Conservation (phyloP, 2,797 vertebrate species). For the Selene dorsalis region DNA sequence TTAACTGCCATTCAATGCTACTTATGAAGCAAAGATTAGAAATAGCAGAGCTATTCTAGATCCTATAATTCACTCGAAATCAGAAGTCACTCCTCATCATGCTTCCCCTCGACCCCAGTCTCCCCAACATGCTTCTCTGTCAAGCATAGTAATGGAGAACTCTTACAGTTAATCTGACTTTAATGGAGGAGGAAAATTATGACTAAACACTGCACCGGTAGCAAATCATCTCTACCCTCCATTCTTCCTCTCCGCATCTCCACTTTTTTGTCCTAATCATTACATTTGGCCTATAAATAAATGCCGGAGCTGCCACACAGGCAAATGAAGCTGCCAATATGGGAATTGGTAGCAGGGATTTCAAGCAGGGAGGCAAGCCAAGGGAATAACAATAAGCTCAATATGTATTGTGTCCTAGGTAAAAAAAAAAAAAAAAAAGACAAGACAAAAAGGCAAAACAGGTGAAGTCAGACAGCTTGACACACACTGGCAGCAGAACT, state of each 20-base stretch:
- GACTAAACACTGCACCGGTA: conserved; percentile 46
- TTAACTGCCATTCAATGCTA: background rate
- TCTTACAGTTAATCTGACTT: conserved; percentile 62
- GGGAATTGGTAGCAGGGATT: conserved; percentile 39
- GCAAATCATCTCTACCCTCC: conserved; percentile 50
- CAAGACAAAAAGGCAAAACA: conserved; percentile 16
- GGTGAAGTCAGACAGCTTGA: conserved; percentile 39
- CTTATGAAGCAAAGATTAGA: background rate
- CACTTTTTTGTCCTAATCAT: conserved; percentile 53
- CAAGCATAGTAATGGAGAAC: conserved; percentile 31
- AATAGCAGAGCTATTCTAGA: background rate
- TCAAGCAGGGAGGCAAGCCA: conserved; percentile 38
- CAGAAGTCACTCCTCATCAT: background rate
- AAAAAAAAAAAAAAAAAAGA: conserved; percentile 10
- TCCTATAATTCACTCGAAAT: conserved; percentile 28
- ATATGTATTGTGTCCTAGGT: conserved; percentile 19
- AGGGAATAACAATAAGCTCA: conserved; percentile 62
- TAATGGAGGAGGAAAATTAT: conserved; percentile 60
- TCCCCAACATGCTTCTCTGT: conserved; percentile 6
- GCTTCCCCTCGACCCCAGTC: background rate
- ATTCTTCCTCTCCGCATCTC: conserved; percentile 25
- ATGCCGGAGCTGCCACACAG: conserved; percentile 62
- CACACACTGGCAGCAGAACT: background rate
- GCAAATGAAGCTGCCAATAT: conserved; percentile 58
- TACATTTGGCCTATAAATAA: conserved; percentile 78